Conservation (phyloP, 2,113 vertebrate species). For the Pitta sordida region DNA sequence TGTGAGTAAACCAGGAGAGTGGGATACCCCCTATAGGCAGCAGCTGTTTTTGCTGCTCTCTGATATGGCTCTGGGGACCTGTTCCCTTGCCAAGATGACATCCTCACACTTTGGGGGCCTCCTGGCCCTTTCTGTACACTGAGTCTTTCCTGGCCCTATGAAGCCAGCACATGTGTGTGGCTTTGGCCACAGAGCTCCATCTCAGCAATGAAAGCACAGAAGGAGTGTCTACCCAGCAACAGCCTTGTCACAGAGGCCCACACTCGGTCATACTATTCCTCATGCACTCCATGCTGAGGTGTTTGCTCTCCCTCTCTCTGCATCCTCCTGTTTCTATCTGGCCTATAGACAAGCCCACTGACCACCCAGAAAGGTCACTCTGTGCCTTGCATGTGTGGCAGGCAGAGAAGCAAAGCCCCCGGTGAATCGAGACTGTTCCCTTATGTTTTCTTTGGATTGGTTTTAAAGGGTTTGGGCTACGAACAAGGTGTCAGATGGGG, state of each 20-base stretch:
- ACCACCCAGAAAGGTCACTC: background rate
- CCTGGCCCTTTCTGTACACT: background rate
- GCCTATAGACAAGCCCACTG: background rate
- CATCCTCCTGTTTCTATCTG: background rate
- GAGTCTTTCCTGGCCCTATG: background rate
- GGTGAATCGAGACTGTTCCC: background rate
- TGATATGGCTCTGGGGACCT: background rate
- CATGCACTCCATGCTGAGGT: accelerated
- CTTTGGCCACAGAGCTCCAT: background rate
- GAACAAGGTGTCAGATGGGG: background rate
- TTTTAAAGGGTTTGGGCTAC: background rate
- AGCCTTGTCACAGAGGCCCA: background rate
- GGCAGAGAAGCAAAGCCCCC: background rate
- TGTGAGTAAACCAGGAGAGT: background rate
- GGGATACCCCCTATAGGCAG: background rate
- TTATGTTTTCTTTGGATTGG: background rate
- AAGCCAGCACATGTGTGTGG: accelerated
- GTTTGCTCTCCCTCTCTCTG: background rate
- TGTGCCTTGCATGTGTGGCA: background rate
- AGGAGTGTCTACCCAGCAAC: background rate
- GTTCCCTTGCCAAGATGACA: accelerated
- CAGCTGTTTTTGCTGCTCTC: background rate
- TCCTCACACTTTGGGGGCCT: background rate
- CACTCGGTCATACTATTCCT: background rate
- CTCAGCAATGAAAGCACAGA: accelerated